Base-by-base conservation (phyloP, 2,888 invertebrate genomes). In the Drosophila gaucha region DNA sequence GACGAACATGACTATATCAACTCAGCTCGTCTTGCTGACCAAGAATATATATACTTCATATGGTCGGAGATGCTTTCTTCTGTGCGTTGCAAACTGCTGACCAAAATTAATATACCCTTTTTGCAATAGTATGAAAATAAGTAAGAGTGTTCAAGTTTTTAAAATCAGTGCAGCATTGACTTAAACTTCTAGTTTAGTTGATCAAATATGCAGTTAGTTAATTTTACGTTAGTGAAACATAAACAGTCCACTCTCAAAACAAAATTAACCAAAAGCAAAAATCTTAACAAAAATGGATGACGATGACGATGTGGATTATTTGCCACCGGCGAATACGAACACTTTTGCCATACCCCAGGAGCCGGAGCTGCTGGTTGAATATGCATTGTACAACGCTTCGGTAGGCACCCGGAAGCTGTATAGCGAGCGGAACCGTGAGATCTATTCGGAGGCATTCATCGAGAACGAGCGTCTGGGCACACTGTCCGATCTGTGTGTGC, bases 381-480 rank as follows among this genome's bases (percentile, higher is more conserved):
- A 85, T 28, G 66, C 73, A 0, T 76, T 85, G 0, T 91, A 90
- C 31, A 77, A 74, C 6, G 51, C 90, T 0, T 80, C 86, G 0
- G 30, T 30, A 1, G 55, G 43, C 6, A 83, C 83, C 0, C 51
- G 57, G 1, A 36, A 20, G 0, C 49, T 90, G 3, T 35, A 52
- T 1, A 89, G 80, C 30, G 90, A 91, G 47, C 58, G 58, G 8
- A 73, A 78, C 0, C 89, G 90, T 0, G 67, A 54, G 0, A 16
- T 85, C 20, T 90, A 71, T 38, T 52, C 89, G 0, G 90, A 91
- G 36, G 58, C 69, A 1, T 87, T 90, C 18, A 88, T 86, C 4
- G 80, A 88, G 26, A 35, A 78, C 0, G 20, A n/a, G 0, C 59
- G 67, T 0, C 47, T 86, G 47, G 88, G 80, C 8, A 77, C 90